These are phyloP conservation scores for Ceratosolen solmsi DNA, from an alignment of 1,140 invertebrate species.

Conservation along the genomic window DNA sequence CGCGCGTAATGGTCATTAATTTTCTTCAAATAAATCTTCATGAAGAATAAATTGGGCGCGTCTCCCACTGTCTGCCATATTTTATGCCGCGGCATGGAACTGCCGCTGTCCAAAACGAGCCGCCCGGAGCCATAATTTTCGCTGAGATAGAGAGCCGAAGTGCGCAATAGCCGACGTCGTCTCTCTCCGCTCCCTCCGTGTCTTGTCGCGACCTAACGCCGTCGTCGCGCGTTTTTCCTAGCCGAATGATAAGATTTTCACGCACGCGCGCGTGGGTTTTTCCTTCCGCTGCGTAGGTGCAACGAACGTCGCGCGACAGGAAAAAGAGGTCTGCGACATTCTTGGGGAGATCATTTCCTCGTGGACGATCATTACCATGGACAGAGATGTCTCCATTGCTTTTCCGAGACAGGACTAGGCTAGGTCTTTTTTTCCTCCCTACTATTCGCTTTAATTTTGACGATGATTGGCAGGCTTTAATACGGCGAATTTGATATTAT, in stretches of 20 bases:
- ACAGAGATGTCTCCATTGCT: background rate
- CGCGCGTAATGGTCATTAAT: background rate
- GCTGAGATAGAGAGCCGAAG: background rate
- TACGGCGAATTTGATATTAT: background rate
- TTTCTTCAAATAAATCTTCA: conserved; percentile 26
- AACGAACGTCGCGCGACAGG: background rate
- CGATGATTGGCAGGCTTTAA: background rate
- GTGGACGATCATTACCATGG: background rate
- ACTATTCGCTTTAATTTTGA: background rate
- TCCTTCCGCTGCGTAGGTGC: background rate
- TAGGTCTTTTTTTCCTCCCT: background rate
- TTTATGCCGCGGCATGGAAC: background rate
- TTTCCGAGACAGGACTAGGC: background rate
- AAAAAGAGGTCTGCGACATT: background rate
- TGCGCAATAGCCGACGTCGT: background rate
- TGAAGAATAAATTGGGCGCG: conserved; percentile 7
- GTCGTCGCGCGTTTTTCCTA: background rate
- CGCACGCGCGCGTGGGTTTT: conserved; percentile 1
- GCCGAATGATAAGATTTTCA: conserved; percentile 5
- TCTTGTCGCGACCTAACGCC: background rate
- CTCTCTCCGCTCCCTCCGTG: background rate
- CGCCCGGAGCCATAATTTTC: conserved; percentile 7
- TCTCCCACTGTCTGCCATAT: conserved; percentile 3
- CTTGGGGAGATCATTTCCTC: background rate
- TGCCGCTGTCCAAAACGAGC: conserved; percentile 15